Base-by-base conservation (phyloP, 2,888 invertebrate species). In the Lochmaea crataegi region DNA sequence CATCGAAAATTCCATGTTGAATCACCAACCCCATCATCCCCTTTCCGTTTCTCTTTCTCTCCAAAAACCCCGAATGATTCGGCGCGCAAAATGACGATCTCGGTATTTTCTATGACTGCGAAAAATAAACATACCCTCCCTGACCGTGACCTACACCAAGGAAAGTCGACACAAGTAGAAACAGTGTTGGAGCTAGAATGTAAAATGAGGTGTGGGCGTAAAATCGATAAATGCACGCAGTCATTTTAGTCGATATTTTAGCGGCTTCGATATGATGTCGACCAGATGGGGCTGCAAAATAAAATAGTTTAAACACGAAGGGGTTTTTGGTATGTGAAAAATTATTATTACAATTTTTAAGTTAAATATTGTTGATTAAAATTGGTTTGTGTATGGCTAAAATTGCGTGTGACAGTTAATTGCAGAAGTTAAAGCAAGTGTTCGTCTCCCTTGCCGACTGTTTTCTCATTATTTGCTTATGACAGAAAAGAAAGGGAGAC, bases 91-190 rank as follows among this genome's bases (percentile, higher is more conserved):
- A 57, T 57, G 3, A 22, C 14, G 18, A 38, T 38, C 32, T 9
- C 10, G 60, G 60, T 60, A 60, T 60, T 60, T 60, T 38, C 60
- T 38, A 60, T 60, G 60, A 60, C 32, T 32, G 14, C 60, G 60
- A 38, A 60, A 32, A 60, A 60, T 9, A 60, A 38, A 60, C 14
- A 41, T 18, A 2, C 60, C 60, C 60, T 60, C 32, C n/a, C 5
- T 38, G 60, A 38, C 38, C 32, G 60, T n/a, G 60, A 60, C 60
- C 60, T 60, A 60, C 60, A 26, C 32, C 60, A 60, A 60, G 16
- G 38, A 60, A n/a, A 38, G 14, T 32, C 6, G 32, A 57, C 11
- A 18, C 18, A 26, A 12, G 26, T 57, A 12, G 57, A 57, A 57
- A 57, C 22, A 26, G 22, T 6, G 26, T 57, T 22, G 57, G 26